Conservation (phyloP, 2,888 invertebrate species). For the Tenthredo livida region DNA sequence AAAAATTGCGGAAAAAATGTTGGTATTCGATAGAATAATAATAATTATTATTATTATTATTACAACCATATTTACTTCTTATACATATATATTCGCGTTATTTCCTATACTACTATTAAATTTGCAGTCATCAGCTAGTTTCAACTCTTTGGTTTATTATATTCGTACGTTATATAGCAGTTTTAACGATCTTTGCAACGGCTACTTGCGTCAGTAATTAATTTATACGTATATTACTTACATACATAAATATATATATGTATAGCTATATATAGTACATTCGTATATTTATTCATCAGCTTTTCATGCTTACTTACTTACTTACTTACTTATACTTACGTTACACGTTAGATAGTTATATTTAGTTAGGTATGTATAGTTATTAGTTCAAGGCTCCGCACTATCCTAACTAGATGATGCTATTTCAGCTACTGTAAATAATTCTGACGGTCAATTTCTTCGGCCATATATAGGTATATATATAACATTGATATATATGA, state of each 20-base stretch:
- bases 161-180: background rate
- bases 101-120: too few species aligned
- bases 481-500: too few species aligned
- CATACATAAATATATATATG: background rate
- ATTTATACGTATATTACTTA: background rate
- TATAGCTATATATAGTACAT: background rate
- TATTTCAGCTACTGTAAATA: background rate
- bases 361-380: background rate
- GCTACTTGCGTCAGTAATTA: conserved; percentile 30
- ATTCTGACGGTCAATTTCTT: conserved; percentile 26
- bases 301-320: conserved; percentile 11
- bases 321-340: background rate
- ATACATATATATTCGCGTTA: background rate
- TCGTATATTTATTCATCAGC: background rate
- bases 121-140: too few species aligned
- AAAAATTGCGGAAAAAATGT: background rate
- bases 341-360: background rate
- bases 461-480: background rate
- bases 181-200: background rate
- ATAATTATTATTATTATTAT: background rate
- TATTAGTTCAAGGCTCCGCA: conserved; percentile 31
- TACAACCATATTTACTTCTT: too few species aligned
- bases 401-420: background rate
- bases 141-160: background rate
- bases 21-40: too few species aligned